phyloP scores from a whole-genome alignment of 2,113 vertebrate species.

The Spheniscus mendiculus region DNA sequence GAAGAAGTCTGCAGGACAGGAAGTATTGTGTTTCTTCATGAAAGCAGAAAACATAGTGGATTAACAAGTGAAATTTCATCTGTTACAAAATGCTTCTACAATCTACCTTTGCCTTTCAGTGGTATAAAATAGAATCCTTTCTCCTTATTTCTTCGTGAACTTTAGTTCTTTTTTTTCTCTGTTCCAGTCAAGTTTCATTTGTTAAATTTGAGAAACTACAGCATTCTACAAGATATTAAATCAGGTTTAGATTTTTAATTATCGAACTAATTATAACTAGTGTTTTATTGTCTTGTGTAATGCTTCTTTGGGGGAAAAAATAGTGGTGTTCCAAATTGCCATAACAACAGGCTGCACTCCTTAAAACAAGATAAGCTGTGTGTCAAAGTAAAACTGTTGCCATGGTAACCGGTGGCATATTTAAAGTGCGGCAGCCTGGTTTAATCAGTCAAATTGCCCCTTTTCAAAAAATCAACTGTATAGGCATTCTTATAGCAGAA shows the following conservation, averaged over 20 bases:
- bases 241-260: background rate
- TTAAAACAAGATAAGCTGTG: constrained; percentile 69
- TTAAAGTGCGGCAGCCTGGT: constrained; percentile 65
- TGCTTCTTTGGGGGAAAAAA: background rate
- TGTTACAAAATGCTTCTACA: background rate
- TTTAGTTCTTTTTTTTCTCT: background rate
- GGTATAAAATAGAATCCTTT: background rate
- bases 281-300: background rate
- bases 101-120: background rate
- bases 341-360: constrained; percentile 72
- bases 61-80: background rate
- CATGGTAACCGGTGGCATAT: constrained; percentile 69
- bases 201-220: background rate
- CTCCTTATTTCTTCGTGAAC: background rate
- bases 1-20: background rate
- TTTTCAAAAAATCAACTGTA: constrained; percentile 36
- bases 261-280: background rate
- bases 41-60: background rate
- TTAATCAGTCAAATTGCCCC: constrained; percentile 72
- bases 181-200: background rate
- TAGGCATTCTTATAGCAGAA: background rate
- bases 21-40: background rate
- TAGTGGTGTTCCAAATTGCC: constrained; percentile 62
- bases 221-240: background rate
- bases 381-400: constrained; percentile 74